Base-by-base conservation (phyloP, 2,113 vertebrate species). In the Zapornia atra region DNA sequence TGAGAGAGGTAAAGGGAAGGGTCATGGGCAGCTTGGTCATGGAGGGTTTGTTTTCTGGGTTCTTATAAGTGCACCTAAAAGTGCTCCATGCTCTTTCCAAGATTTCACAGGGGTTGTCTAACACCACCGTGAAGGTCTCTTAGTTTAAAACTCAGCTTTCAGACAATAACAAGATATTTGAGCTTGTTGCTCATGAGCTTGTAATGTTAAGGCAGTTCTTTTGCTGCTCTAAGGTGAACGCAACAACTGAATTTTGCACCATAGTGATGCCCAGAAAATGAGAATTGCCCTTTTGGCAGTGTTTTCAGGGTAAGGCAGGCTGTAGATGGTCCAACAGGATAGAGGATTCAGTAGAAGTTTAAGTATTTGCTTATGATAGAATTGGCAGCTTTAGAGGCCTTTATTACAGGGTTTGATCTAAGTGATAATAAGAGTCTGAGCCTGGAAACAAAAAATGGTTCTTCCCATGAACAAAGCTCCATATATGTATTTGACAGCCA, bases 381-480 rank as follows among this genome's bases (percentile, higher is more conserved):
- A 87, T 18, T 91, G 89, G 82, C 2, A 0, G 28, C 61, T 77
- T 31, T 82, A 50, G 70, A 88, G 19, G 28, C 63, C 77, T 97
- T 96, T 94, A 94, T 92, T 86, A 34, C 70, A 86, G 70, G 66
- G 91, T 91, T 96, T 92, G 81, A 91, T 90, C 90, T 92, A 90
- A 78, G 51, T 56, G 91, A 46, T 70, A 92, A 57, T 90, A 68
- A 60, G 81, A 92, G 42, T 44, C 81, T 91, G 54, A 86, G 82
- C 38, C 42, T 92, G 71, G 85, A 87, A 95, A 54, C 68, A 96
- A 80, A 91, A 93, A 93, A 88, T 68, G 4, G 14, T 69, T 50
- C 63, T 77, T 90, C 59, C 79, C 36, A 48, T 75, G 82, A 93
- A 54, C 87, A 97, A 93, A 90, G 75, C 75, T 90, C 25, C 59